Conservation (phyloP, 1,140 invertebrate species). For the Anoplolepis gracilipes region DNA sequence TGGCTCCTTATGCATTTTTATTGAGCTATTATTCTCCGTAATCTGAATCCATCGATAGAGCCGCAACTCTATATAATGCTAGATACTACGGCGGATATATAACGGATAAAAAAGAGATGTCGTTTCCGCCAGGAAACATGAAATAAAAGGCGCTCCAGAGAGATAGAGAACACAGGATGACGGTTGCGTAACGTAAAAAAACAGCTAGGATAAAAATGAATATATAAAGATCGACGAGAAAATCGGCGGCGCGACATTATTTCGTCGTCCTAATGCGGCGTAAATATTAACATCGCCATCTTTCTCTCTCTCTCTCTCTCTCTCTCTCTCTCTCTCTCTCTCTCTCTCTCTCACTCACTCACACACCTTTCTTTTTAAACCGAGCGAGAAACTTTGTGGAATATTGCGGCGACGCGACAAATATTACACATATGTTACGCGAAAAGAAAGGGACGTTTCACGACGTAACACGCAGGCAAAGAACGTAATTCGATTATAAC, state of each 20-base stretch:
- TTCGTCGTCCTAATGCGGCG: background rate
- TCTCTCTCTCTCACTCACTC: background rate
- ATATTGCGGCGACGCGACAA: slow-evolving; percentile 18
- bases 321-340: too few relatives aligned
- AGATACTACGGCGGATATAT: slow-evolving; percentile 34
- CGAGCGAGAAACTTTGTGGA: background rate
- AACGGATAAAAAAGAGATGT: slow-evolving; percentile 24
- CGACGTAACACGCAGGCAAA: background rate
- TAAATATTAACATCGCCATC: slow-evolving; percentile 36
- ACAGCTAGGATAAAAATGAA: background rate
- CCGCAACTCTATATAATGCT: background rate
- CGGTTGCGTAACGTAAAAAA: slow-evolving; percentile 20
- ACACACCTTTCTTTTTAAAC: background rate
- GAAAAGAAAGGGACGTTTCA: background rate
- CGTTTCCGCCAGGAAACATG: slow-evolving; percentile 18
- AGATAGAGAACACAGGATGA: too few relatives aligned
- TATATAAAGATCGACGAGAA: slow-evolving; percentile 16
- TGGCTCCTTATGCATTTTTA: slow-evolving; percentile 65
- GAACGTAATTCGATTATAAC: slow-evolving; percentile 33
- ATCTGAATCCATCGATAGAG: slow-evolving; percentile 67
- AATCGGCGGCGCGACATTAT: background rate
- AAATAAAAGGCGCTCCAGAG: slow-evolving; percentile 20
- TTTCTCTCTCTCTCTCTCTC: background rate
- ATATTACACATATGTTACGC: slow-evolving; percentile 18
- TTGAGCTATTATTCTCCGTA: slow-evolving; percentile 62